phyloP scores from a whole-genome alignment of 2,888 invertebrate genomes.

The Melinaea menophilus region DNA sequence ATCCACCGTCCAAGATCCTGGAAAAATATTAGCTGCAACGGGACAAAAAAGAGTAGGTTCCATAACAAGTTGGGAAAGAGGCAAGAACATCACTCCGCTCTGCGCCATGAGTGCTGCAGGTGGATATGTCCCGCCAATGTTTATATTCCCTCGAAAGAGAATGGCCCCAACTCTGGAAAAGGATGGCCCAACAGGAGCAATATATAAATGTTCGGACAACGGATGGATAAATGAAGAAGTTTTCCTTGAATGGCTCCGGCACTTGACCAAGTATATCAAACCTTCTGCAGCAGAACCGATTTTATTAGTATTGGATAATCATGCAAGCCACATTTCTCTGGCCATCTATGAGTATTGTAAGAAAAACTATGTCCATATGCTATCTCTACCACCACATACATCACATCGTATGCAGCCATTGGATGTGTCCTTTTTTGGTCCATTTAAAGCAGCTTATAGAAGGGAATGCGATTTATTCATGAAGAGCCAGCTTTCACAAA shows the following conservation, averaged over 20 bases:
- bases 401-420: conserved; percentile 37
- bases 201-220: too few species aligned
- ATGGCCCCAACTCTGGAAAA: too few species aligned
- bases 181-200: too few species aligned
- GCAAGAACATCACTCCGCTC: too few species aligned
- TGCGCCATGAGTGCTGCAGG: too few species aligned
- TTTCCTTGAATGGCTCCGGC: neutral
- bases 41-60: neutral
- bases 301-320: conserved; percentile 42
- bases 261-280: conserved; percentile 23
- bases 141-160: too few species aligned
- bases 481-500: conserved; percentile 12
- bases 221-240: too few species aligned
- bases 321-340: conserved; percentile 37
- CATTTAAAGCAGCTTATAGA: conserved; percentile 11
- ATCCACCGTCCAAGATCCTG: conserved; percentile 3
- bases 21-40: neutral
- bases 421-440: conserved; percentile 32
- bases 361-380: conserved; percentile 29
- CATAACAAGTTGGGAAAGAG: too few species aligned
- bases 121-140: too few species aligned
- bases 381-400: conserved; percentile 36
- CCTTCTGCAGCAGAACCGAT: conserved; percentile 33
- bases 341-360: conserved; percentile 33
- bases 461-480: conserved; percentile 8